phyloP scores from a whole-genome alignment of 1,140 invertebrate species.

The Ceratosolen solmsi region DNA sequence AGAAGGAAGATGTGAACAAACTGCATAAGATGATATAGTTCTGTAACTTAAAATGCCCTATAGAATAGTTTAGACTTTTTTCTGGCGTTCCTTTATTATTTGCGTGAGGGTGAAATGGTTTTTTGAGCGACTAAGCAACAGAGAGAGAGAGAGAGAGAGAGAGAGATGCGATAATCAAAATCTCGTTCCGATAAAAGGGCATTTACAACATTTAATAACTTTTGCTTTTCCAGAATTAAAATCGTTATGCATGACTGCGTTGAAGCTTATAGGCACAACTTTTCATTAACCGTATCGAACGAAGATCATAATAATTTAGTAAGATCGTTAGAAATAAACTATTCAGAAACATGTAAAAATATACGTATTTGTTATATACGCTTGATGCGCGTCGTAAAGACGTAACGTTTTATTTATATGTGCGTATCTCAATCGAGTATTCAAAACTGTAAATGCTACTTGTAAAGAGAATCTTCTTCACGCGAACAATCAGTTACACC shows the following conservation, averaged over 20 bases:
- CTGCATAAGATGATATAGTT: neutral
- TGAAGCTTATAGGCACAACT: neutral
- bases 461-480: neutral
- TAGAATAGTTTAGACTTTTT: neutral
- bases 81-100: neutral
- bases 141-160: neutral
- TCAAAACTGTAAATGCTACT: neutral
- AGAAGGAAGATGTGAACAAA: neutral
- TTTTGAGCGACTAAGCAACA: neutral
- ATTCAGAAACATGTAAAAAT: neutral
- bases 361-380: neutral
- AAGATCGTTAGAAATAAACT: neutral
- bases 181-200: neutral
- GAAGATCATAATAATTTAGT: neutral
- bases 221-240: neutral
- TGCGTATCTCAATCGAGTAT: neutral
- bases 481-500: neutral
- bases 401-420: slow-evolving; percentile 1
- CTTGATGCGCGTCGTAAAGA: neutral
- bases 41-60: neutral
- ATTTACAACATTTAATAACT: neutral
- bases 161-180: neutral
- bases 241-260: neutral
- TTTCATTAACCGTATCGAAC: neutral
- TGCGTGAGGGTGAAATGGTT: neutral